Base-by-base conservation (phyloP, 1,140 invertebrate genomes). In the Caenorhabditis brenneri region DNA sequence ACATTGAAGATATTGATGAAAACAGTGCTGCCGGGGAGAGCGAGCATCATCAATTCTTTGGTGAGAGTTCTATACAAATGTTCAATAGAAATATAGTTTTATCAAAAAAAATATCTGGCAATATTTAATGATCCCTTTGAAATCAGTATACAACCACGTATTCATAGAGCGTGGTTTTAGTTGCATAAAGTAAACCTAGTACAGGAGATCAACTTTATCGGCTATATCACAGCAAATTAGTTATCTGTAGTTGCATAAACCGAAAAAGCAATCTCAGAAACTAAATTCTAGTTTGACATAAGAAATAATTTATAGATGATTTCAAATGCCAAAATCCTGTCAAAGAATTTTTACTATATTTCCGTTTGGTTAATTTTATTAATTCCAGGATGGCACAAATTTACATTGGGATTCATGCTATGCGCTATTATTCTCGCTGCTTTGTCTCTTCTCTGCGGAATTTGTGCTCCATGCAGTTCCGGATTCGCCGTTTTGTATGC, bases 21-120 rank as follows among this genome's bases (percentile, higher is more conserved):
- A 88, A 91, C 81, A 86, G 86, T 33, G 89, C 89, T 51, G 89
- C 89, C 16, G 90, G 88, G 15, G 89, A 90, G 79, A 84, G 90
- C 29, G 89, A 89, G 65, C 90, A 90, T 79, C 89, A 90, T 84
- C 89, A 90, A 65, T 90, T 90, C 79, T 90, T 85, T 69, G 88
- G 89, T 89, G 49, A 58, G 55, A 42, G 22, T 29, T 78, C 22
- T 36, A 9, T 84, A 31, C 15, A 31, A 69, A n/a, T n/a, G n/a
- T n/a, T n/a, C n/a, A n/a, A n/a, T n/a, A n/a, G n/a, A n/a, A n/a
- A n/a, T n/a, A n/a, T n/a, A n/a, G n/a, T n/a, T n/a, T n/a, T n/a
- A n/a, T n/a, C n/a, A n/a, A n/a, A n/a, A n/a, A n/a, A n/a, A n/a
- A n/a, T n/a, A n/a, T n/a, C n/a, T n/a, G n/a, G n/a, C n/a, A n/a